Base-by-base conservation (phyloP, 1,140 invertebrate genomes). In the Caerostris extrusa region DNA sequence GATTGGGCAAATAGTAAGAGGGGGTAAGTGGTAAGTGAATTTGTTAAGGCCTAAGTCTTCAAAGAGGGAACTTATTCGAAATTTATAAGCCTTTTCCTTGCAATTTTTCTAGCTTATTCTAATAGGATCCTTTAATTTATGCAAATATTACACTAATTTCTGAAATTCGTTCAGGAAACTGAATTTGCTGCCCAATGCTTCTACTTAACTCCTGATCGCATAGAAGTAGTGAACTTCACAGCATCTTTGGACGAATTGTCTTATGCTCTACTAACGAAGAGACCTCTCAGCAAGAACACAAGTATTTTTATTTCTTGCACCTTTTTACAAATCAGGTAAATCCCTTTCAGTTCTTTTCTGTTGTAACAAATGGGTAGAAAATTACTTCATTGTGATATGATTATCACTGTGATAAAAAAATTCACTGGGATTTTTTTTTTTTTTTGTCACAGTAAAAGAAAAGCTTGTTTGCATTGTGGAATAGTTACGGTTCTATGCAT, bases 251-350 rank as follows among this genome's bases (percentile, higher is more conserved):
- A 97, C 95, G 97, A 97, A 2, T 98, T 98, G 95, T 96, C 97
- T 0, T 98, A 98, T 94, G 87, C 97, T 97, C 7, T 97, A 97
- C 0, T 97, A 97, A 88, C 98, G 98, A 3, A 96, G 97, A 94
- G 97, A 98, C 95, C 96, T 98, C n/a, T 34, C 3, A 98, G 97
- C 94, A 96, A 98, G 95, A 98, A 97, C 0, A 96, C 98, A 64
- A 94, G 60, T 95, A 94, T 53, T 96, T 99, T 96, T 99, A 2
- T 99, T 99, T 95, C 97, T 98, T 61, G 97, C 98, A 6, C 98
- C 98, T 3, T 99, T n/a, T 98, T 95, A 97, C 97, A 4, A 96
- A 96, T 67, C 95, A 95, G 81, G 95, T 96, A 95, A 95, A 95
- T 81, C 19, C 12, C 34, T 61, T 64, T 64, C 12, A 14, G 10